Evolutionary conservation across 2,888 invertebrate species (phyloP).

Genomic region (Eristalis intricaria): DNA sequence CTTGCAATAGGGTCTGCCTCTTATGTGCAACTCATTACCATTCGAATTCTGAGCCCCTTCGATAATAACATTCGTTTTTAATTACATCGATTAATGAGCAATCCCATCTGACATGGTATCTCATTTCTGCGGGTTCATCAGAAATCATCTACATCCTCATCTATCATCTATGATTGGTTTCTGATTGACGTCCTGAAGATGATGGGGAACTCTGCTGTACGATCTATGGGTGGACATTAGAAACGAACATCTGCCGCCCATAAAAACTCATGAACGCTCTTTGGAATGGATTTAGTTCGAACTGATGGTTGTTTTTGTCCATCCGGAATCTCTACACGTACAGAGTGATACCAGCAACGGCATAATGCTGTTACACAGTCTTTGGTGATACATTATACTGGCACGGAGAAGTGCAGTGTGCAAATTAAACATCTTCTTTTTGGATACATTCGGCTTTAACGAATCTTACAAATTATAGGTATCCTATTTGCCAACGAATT

Average conservation of each 20-base stretch:
- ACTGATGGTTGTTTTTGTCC: not conserved
- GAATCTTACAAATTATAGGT: too few relatives aligned
- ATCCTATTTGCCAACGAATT: too few relatives aligned
- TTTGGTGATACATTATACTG: too few relatives aligned
- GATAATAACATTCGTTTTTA: not conserved
- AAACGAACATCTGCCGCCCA: not conserved
- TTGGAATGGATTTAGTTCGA: not conserved
- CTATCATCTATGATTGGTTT: not conserved
- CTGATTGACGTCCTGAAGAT: not conserved
- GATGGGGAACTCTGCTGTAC: not conserved
- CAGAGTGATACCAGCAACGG: too few relatives aligned
- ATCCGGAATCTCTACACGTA: too few relatives aligned
- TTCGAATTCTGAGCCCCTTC: not conserved
- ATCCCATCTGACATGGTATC: not conserved
- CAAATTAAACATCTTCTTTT: too few relatives aligned
- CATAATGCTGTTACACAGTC: too few relatives aligned
- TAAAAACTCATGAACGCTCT: not conserved
- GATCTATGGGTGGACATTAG: not conserved
- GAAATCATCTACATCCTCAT: not conserved
- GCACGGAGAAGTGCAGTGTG: too few relatives aligned
- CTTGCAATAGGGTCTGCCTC: too few relatives aligned
- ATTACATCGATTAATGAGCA: not conserved
- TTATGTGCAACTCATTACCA: too few relatives aligned
- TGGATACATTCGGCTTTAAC: too few relatives aligned
- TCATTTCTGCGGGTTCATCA: not conserved